phyloP scores from a whole-genome alignment of 2,888 invertebrate genomes.

The Rhagium mordax region DNA sequence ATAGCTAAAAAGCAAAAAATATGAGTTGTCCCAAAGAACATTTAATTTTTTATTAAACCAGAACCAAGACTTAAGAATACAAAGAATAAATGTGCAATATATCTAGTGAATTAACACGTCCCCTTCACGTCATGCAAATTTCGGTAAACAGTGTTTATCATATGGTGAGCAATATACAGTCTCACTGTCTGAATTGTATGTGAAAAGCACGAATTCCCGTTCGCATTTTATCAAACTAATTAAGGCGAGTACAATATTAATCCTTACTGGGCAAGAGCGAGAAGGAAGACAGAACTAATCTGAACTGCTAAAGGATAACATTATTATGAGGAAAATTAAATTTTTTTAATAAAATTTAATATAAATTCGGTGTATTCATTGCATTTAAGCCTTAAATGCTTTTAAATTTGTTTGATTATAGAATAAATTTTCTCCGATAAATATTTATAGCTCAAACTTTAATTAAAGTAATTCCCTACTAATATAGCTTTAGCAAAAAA shows the following conservation, averaged over 20 bases:
- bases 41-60: no score
- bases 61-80: no score
- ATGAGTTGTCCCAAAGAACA: no score
- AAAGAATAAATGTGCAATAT: no score
- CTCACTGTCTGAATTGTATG: constrained; percentile 42
- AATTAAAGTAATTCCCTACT: no score
- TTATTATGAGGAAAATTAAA: constrained; percentile 5
- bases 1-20: no score
- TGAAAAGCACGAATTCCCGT: constrained; percentile 43
- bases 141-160: constrained; percentile 44
- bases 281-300: constrained; percentile 44
- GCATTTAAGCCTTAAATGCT: not conserved
- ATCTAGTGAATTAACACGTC: not conserved
- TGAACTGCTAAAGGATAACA: constrained; percentile 18
- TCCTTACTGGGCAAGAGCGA: constrained; percentile 38
- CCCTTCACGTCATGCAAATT: constrained; percentile 36
- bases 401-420: not conserved
- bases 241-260: constrained; percentile 50
- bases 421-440: not conserved
- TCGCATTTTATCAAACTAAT: constrained; percentile 53
- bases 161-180: constrained; percentile 47
- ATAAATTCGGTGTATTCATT: constrained; percentile 5
- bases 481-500: no score
- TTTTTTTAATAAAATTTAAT: constrained; percentile 19
- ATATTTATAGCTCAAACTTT: not conserved